These are phyloP conservation scores for Patagioenas fasciata DNA, from an alignment of 2,113 vertebrate species.

Conservation along the genomic window DNA sequence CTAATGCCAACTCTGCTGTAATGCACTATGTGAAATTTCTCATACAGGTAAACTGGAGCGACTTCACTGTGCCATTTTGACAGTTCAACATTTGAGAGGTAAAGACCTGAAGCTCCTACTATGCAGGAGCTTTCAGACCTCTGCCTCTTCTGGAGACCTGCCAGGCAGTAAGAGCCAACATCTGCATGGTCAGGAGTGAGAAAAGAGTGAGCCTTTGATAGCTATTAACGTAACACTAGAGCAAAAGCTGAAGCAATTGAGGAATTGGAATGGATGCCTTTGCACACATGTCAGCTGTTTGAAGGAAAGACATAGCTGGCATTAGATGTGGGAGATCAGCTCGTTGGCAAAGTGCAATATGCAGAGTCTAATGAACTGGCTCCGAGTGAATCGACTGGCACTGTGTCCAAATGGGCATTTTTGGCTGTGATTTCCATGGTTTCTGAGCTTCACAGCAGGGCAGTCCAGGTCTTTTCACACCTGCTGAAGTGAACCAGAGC, in stretches of 20 bases:
- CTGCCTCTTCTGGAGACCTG: neutral
- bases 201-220: neutral
- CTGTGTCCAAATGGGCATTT: slow-evolving; percentile 61
- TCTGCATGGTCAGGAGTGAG: neutral
- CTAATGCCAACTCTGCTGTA: neutral
- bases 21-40: neutral
- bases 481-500: slow-evolving; percentile 63
- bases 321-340: slow-evolving; percentile 40
- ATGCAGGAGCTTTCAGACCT: neutral
- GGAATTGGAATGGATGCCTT: slow-evolving; percentile 57
- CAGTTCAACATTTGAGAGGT: neutral
- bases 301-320: slow-evolving; percentile 51
- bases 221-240: neutral
- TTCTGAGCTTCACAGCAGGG: slow-evolving; percentile 50
- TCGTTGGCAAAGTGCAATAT: slow-evolving; percentile 34
- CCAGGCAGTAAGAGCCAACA: neutral
- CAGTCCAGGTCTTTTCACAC: slow-evolving; percentile 60
- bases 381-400: slow-evolving; percentile 59
- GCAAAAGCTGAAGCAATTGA: slow-evolving; percentile 35
- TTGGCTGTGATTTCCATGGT: slow-evolving; percentile 24
- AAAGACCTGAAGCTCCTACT: neutral
- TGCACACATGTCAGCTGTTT: slow-evolving; percentile 68
- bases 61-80: neutral
- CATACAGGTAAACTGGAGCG: neutral
- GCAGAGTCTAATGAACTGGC: slow-evolving; percentile 61